phyloP scores from a whole-genome alignment of 2,797 vertebrate species.

The Spea hammondii region DNA sequence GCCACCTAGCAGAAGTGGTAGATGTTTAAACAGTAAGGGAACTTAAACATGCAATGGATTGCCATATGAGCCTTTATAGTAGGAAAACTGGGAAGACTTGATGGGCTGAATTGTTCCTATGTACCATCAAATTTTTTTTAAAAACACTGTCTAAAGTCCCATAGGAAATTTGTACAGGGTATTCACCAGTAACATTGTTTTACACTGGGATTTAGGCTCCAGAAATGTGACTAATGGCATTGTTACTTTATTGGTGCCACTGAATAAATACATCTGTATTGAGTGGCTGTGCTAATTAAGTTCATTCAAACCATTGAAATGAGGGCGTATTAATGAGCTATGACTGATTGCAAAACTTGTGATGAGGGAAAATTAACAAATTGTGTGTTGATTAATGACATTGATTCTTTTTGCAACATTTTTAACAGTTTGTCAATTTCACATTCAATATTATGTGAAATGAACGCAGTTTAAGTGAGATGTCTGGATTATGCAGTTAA shows the following conservation, averaged over 20 bases:
- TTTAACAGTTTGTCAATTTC: constrained; percentile 49
- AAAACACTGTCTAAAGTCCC: neutral
- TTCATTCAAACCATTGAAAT: constrained; percentile 47
- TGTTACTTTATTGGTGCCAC: constrained; percentile 38
- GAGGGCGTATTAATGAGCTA: constrained; percentile 46
- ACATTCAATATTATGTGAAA: constrained; percentile 48
- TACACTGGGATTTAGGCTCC: constrained; percentile 24
- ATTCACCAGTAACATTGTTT: constrained; percentile 2
- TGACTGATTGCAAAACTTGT: constrained; percentile 48
- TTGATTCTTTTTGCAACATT: constrained; percentile 49
- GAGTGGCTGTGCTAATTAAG: constrained; percentile 42
- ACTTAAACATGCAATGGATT: no score
- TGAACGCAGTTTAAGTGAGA: constrained; percentile 47
- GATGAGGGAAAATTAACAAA: constrained; percentile 53
- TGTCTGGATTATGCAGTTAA: constrained; percentile 41
- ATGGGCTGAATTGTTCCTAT: no score
- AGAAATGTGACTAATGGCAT: constrained; percentile 18
- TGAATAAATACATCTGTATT: constrained; percentile 44
- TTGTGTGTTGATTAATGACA: constrained; percentile 52
- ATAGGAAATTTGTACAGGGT: neutral
- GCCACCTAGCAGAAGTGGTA: no score
- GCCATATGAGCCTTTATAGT: no score
- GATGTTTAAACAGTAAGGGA: no score
- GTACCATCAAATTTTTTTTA: no score
- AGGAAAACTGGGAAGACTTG: no score